Conservation (phyloP, 2,113 vertebrate genomes). For the Nanger granti region DNA sequence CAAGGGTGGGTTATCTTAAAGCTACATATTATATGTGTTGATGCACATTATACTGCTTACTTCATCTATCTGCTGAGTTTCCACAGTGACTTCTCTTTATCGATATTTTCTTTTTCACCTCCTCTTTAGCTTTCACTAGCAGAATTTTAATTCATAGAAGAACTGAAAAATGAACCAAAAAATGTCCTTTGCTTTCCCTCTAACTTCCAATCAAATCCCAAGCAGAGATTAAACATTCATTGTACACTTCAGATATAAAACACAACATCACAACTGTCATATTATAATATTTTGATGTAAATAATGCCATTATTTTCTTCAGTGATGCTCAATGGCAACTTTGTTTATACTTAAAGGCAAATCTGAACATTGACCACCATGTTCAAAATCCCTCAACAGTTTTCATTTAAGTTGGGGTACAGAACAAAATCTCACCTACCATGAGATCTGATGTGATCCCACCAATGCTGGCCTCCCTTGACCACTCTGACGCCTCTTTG, state of each 20-base stretch:
- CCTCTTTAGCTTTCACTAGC: neutral
- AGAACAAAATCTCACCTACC: neutral
- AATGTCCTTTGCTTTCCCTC: neutral
- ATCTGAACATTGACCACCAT: neutral
- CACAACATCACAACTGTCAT: neutral
- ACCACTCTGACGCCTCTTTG: neutral
- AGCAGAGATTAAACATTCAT: neutral
- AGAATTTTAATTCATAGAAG: neutral
- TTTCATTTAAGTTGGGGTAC: neutral
- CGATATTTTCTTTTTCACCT: neutral
- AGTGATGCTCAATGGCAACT: neutral
- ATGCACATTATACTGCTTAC: neutral
- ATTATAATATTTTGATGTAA: neutral
- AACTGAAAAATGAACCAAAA: neutral
- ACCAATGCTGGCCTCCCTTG: neutral
- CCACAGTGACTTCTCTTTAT: neutral
- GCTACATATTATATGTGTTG: neutral
- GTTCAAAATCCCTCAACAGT: neutral
- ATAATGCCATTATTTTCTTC: neutral
- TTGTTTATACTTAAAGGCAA: neutral
- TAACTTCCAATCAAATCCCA: neutral
- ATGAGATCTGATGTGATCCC: neutral
- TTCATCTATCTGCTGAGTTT: neutral
- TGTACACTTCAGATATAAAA: neutral
- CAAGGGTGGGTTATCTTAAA: neutral